Evolutionary conservation across 2,888 invertebrate genomes (phyloP).

Genomic region (Metacarcinus magister): DNA sequence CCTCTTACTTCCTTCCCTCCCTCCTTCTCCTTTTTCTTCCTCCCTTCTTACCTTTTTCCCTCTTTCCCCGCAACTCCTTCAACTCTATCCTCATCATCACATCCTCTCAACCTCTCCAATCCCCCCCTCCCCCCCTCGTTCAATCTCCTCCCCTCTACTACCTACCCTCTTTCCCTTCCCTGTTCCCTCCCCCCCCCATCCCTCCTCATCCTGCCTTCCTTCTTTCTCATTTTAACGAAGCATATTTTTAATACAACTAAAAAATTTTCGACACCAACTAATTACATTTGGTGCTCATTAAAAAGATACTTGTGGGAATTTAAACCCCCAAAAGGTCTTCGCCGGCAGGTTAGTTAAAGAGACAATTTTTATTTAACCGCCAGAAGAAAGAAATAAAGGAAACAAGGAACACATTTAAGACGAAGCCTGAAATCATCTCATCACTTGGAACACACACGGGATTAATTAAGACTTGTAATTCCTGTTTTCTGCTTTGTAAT

Average conservation of each 20-base stretch:
- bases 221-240: conserved; percentile 43
- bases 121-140: neutral
- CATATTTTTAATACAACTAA: conserved; percentile 44
- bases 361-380: neutral
- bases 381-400: neutral
- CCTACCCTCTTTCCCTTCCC: neutral
- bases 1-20: neutral
- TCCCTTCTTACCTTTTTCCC: neutral
- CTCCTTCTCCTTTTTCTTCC: neutral
- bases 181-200: neutral
- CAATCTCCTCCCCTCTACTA: neutral
- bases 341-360: neutral
- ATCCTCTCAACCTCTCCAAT: neutral
- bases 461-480: neutral
- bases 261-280: neutral
- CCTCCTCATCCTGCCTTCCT: neutral
- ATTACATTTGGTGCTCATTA: conserved; percentile 36
- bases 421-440: neutral
- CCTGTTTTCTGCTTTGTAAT: neutral
- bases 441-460: neutral
- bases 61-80: neutral
- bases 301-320: conserved; percentile 30
- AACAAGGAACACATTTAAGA: neutral
- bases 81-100: conserved; percentile 7
- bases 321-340: neutral